phyloP scores from a whole-genome alignment of 2,797 vertebrate genomes.

The Argentina silus region DNA sequence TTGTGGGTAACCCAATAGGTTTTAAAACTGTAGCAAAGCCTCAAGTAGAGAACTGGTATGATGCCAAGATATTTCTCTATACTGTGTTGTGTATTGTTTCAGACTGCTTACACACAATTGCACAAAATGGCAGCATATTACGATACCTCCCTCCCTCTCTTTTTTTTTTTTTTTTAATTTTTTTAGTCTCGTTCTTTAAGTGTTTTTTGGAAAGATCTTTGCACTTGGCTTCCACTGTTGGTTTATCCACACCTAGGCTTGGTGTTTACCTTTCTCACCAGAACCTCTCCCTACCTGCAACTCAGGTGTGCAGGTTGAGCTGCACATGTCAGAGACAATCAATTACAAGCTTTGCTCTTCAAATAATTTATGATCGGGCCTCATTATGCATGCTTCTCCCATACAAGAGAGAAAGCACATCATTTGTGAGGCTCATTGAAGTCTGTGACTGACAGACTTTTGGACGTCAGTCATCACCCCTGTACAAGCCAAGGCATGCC shows the following conservation, averaged over 20 bases:
- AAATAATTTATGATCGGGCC: conserved; percentile 49
- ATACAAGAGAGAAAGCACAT: conserved; percentile 21
- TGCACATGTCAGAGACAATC: conserved; percentile 37
- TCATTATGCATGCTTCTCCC: conserved; percentile 10
- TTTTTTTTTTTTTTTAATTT: conserved; percentile 60
- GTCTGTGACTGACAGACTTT: conserved; percentile 51
- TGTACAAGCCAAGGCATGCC: conserved; percentile 72
- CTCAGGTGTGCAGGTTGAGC: conserved; percentile 30
- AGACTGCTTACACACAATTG: not conserved
- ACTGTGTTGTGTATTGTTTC: conserved; percentile 3
- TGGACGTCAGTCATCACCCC: conserved; percentile 69
- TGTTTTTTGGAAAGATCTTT: conserved; percentile 49
- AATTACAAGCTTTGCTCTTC: conserved; percentile 47
- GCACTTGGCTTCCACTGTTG: conserved; percentile 48
- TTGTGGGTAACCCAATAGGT: conserved; percentile 11
- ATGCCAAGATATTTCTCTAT: not conserved
- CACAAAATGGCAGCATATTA: conserved; percentile 3
- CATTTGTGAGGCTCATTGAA: conserved; percentile 53
- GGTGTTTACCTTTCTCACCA: conserved; percentile 61
- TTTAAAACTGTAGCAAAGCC: conserved; percentile 17
- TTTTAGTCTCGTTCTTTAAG: not conserved
- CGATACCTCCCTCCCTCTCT: conserved; percentile 11
- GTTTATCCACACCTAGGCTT: conserved; percentile 50
- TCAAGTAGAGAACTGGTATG: not conserved
- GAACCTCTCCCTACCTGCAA: conserved; percentile 52